Percentiles rank a stretch among this genome's conserved stretches.
Evolutionary conservation across 2,113 vertebrate species (phyloP).

Genomic region (Delphinapterus leucas): DNA sequence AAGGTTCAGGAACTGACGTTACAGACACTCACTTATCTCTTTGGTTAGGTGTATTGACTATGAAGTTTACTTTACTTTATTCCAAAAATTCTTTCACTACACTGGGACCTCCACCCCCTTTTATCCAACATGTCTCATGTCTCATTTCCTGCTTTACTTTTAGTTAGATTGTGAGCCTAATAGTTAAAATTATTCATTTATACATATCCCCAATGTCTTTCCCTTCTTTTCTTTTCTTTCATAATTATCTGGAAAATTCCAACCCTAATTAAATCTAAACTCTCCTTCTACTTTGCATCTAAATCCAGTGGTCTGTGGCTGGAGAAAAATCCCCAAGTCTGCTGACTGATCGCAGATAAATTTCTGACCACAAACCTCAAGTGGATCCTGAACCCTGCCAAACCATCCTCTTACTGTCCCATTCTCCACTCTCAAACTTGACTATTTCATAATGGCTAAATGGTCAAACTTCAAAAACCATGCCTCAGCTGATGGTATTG

Average conservation of each 20-base stretch:
- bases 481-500: neutral
- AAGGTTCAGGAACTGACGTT: neutral
- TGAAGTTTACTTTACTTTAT: neutral
- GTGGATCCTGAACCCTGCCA: rapidly evolving
- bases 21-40: neutral
- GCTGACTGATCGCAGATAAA: neutral
- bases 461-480: neutral
- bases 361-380: neutral
- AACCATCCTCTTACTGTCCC: rapidly evolving
- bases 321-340: neutral
- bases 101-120: neutral
- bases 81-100: neutral
- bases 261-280: neutral
- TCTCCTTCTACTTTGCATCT: neutral
- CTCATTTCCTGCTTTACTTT: neutral
- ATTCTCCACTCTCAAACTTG: neutral
- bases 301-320: neutral
- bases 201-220: neutral
- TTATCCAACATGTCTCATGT: neutral
- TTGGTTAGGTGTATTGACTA: neutral
- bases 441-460: neutral
- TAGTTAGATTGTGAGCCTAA: neutral
- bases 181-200: neutral
- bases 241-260: neutral
- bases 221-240: neutral